Evolutionary conservation across 1,140 invertebrate species (phyloP), one percentile per base, ranked within the genome.

Genomic region (Anagrus nilaparvatae): DNA sequence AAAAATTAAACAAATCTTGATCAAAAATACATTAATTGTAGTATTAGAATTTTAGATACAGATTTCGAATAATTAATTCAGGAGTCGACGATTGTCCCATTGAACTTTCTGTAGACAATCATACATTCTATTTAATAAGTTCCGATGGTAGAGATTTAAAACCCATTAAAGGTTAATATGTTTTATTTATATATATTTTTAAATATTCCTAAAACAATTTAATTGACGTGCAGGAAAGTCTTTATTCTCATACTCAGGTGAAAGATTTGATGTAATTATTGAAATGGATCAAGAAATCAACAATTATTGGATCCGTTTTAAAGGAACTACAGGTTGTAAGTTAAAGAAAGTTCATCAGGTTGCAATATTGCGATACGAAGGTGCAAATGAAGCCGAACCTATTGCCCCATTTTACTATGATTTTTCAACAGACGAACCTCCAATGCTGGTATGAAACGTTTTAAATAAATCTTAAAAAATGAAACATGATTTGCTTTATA

Each of bases 61-160:
- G 88, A 43, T 88, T 93, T 53, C 70, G 89, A 12, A 62, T 91
- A 12, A 84, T 91, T 29, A 92, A 90, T 55, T 86, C 87, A 4
- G 87, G 85, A 55, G 84, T 91, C 53, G 69, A 90, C 2, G 90
- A 92, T 56, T 92, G 87, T 53, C 89, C 89, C 0, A 82, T 92
- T 33, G 79, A 86, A 56, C 55, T 94, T 33, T 88, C 86, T 0
- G 72, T 94, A 8, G 88, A 93, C 49, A 78, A 83, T 55, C 90
- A 94, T 55, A 82, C 76, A 2, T 61, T 95, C 33, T 76, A 71
- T 1, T 67, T 90, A 2, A 80, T 94, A 20, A 78, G 78, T 20
- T 79, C 79, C 7, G 90, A 95, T 65, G 87, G 88, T 18, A 78
- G 76, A 50, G 81, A 90, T 43, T 60, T 93, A 37, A 66, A 82